Base-by-base conservation (phyloP, 2,113 vertebrate species). In the Bombycilla garrulus region DNA sequence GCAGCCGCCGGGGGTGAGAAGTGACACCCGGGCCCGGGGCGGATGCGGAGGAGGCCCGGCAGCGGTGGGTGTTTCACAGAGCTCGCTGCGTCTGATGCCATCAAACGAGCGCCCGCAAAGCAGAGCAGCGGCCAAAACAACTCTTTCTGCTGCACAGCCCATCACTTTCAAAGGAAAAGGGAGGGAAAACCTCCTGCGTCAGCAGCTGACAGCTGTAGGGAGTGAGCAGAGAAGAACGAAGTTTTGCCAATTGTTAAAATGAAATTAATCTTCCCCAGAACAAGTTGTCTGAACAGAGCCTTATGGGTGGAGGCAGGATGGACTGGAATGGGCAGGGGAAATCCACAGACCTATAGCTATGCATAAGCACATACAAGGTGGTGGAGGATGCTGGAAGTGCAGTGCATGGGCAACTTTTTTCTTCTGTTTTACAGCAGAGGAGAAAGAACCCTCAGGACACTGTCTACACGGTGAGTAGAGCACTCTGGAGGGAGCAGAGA, bases 401-500 rank as follows among this genome's bases (percentile, higher is more conserved):
- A 26, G n/a, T 23, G 5, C 0, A 0, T 40, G 13, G 9, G 13
- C 26, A 93, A 61, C 76, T 29, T 82, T 54, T 28, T 48, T 24
- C 20, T 48, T 93, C 53, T 96, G 17, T 96, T 86, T 95, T 86
- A 64, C 91, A 94, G 94, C 97, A 97, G 88, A 97, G 97, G 87
- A 97, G 96, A 88, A 98, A 92, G 83, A 96, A 97, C 19, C 95
- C 97, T 9, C 97, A 97, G 31, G 98, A 98, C 31, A 93, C 79
- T 2, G 70, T 98, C 70, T 98, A 98, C 91, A 97, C 96, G 3
- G 98, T 98, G 94, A 98, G 98, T 98, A 83, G 12, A 53, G 33
- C n/a, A 35, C 23, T 5, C 22, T 28, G 60, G n/a, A 47, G 13
- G 24, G 5, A 35, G 42, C 16, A 42, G 25, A 31, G 44, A 17